phyloP scores from a whole-genome alignment of 2,888 invertebrate species.

The Cheilosia soror region DNA sequence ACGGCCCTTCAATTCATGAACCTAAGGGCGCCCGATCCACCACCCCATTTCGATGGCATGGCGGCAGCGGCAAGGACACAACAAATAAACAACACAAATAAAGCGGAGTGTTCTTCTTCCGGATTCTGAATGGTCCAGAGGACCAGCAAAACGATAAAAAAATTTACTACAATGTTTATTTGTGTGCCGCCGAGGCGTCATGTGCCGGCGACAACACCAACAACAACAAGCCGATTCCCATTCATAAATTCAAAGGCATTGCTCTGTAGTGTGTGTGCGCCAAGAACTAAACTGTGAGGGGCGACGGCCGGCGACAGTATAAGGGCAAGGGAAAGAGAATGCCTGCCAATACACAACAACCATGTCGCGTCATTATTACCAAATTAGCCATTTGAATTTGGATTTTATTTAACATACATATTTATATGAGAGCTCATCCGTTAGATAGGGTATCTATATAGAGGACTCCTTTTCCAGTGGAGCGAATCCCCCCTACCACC shows the following conservation, averaged over 20 bases:
- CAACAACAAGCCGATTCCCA: slow-evolving; percentile 55
- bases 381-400: slow-evolving; percentile 74
- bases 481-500: neutral
- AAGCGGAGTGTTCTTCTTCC: slow-evolving; percentile 64
- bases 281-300: slow-evolving; percentile 8
- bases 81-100: slow-evolving; percentile 66
- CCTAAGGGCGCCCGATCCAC: slow-evolving; percentile 41
- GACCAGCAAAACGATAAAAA: slow-evolving; percentile 37
- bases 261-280: slow-evolving; percentile 18
- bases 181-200: slow-evolving; percentile 66
- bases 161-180: slow-evolving; percentile 74
- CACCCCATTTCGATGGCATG: neutral
- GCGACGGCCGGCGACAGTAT: neutral
- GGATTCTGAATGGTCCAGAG: slow-evolving; percentile 69
- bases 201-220: slow-evolving; percentile 56
- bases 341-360: slow-evolving; percentile 54
- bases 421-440: slow-evolving; percentile 62
- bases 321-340: slow-evolving; percentile 3
- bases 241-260: slow-evolving; percentile 67
- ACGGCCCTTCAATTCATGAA: slow-evolving; percentile 60
- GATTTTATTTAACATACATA: slow-evolving; percentile 70
- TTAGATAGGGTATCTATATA: slow-evolving; percentile 46
- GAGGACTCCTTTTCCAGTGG: slow-evolving; percentile 34
- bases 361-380: slow-evolving; percentile 71
- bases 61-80: slow-evolving; percentile 49